Evolutionary conservation across 2,888 invertebrate species (phyloP), one percentile per base, ranked within the genome.

Genomic region (Empis stercorea): DNA sequence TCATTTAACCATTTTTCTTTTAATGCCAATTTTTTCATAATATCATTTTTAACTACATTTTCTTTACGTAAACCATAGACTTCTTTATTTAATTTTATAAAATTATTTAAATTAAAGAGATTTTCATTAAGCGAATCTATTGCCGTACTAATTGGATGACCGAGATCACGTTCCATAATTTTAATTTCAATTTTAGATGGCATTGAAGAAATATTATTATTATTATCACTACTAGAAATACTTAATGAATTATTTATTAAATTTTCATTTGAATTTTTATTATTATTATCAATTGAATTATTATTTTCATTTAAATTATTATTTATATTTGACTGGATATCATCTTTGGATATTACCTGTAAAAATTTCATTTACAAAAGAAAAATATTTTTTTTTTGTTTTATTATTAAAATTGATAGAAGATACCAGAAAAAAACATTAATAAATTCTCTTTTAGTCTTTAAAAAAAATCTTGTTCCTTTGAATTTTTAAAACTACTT

Each of bases 1-100:
- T 67, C 62, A 6, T 65, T 62, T 42, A 70, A 50, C 70, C 70
- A 70, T 51, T 70, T 64, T 45, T 70, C 68, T 47, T 70, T 70
- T 13, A 70, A 56, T 1, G 64, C 64, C 2, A 69, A 51, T 51
- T 70, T 70, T 42, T 62, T 65, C 46, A 66, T 56, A 34, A 70
- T 70, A 48, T 70, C 70, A 49, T 63, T 66, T 43, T 61, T 66
- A 3, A 69, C 66, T 10, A 65, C 51, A 51, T 64, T 66, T 37
- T 69, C 67, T 45, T 66, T 66, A 43, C 65, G 64, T 49, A 69
- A 51, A 38, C 58, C 61, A 43, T 67, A 64, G 4, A 69, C 55
- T 48, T 69, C 68, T 42, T 66, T 69, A 44, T 62, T 66, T 59
- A 69, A 58, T 54, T 67, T 68, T n/a, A 68, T 60, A 51, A 65